A percentile compares a stretch with the other conserved stretches of the same genome.
These are phyloP conservation scores for Thecophora atra DNA, from an alignment of 2,888 invertebrate genomes.

Conservation along the genomic window DNA sequence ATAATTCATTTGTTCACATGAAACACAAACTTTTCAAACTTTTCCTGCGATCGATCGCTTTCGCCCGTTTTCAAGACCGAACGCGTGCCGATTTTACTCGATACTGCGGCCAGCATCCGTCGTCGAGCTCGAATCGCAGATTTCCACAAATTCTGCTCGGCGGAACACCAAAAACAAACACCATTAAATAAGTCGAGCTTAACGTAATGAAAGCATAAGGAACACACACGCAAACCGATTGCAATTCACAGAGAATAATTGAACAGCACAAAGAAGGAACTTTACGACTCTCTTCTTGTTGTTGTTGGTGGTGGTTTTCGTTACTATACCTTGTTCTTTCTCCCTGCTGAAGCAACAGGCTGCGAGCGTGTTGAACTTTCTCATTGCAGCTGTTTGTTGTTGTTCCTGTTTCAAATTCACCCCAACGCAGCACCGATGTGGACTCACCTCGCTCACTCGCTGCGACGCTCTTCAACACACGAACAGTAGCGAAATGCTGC, in stretches of 20 bases:
- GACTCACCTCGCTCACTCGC: not conserved
- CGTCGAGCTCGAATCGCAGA: not conserved
- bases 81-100: constrained; percentile 33
- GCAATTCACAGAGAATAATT: not conserved
- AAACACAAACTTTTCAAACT: no score
- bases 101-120: constrained; percentile 21
- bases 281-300: constrained; percentile 15
- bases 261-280: no score
- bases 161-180: not conserved
- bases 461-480: not conserved
- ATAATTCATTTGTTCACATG: no score
- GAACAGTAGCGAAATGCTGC: not conserved
- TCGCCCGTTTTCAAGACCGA: constrained; percentile 14
- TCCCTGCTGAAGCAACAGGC: not conserved
- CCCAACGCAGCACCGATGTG: not conserved
- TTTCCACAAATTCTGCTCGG: not conserved
- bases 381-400: not conserved
- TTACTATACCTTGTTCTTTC: not conserved
- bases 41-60: not conserved
- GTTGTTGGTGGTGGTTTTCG: not conserved
- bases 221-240: not conserved
- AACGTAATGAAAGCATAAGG: not conserved
- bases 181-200: not conserved
- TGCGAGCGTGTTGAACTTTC: not conserved
- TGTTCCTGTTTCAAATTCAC: not conserved